Evolutionary conservation across 2,797 vertebrate species (phyloP).

Genomic region (Fringilla coelebs): DNA sequence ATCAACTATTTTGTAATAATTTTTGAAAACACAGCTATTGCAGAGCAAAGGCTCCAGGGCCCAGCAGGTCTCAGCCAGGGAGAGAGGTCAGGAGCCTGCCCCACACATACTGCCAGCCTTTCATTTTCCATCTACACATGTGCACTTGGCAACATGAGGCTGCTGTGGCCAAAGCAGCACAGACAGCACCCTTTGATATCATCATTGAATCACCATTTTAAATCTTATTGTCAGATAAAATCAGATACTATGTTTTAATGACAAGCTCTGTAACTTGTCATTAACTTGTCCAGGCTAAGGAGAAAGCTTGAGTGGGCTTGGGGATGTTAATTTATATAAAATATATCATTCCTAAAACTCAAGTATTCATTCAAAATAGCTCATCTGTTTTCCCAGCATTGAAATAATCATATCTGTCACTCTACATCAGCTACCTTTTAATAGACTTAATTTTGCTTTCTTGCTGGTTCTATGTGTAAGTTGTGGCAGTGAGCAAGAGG

Average conservation of each 20-base stretch:
- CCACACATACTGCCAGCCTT: background rate
- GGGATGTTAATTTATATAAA: background rate
- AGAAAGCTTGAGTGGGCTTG: background rate
- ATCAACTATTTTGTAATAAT: background rate
- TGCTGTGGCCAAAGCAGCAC: background rate
- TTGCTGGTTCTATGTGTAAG: background rate
- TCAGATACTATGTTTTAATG: background rate
- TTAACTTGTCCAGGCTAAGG: background rate
- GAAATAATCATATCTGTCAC: background rate
- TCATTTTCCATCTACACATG: rapidly evolving
- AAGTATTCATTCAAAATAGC: background rate
- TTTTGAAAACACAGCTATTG: background rate
- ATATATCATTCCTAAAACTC: background rate
- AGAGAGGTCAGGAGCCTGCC: background rate
- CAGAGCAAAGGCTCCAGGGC: background rate
- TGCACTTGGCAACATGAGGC: background rate
- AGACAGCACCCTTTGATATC: background rate
- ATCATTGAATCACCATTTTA: background rate
- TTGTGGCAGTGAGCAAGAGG: background rate
- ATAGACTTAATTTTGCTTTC: background rate
- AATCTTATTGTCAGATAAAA: background rate
- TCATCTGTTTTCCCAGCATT: background rate
- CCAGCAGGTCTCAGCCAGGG: background rate
- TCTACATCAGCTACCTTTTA: background rate
- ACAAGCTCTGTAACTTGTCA: background rate